phyloP scores from a whole-genome alignment of 1,140 invertebrate genomes.

The Drosophila auraria region DNA sequence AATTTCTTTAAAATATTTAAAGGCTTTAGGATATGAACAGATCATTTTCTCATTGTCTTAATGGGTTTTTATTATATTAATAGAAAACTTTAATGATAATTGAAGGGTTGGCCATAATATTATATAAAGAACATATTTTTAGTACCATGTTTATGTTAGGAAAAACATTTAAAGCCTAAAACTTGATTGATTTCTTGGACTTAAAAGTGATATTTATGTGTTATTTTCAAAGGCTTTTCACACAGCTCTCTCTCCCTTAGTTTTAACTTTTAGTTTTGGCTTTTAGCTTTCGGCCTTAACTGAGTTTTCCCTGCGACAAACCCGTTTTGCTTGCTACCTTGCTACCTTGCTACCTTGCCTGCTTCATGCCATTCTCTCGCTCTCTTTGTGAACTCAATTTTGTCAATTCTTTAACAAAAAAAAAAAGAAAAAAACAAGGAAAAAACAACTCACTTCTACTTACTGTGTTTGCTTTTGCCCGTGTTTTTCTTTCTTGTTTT shows the following conservation, averaged over 20 bases:
- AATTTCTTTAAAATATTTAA: too few relatives aligned
- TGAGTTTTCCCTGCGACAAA: conserved; percentile 54
- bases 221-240: neutral
- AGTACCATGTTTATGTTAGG: too few relatives aligned
- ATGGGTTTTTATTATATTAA: too few relatives aligned
- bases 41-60: too few relatives aligned
- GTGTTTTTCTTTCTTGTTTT: conserved; percentile 29
- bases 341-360: conserved; percentile 5
- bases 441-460: conserved; percentile 53
- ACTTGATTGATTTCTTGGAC: neutral
- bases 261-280: neutral
- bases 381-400: conserved; percentile 71
- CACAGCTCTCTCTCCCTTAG: conserved; percentile 23
- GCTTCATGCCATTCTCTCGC: conserved; percentile 32
- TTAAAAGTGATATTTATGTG: neutral
- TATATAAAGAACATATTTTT: neutral
- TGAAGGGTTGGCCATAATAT: neutral
- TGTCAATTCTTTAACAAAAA: conserved; percentile 67
- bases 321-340: conserved; percentile 61
- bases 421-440: neutral
- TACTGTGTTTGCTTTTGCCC: conserved; percentile 47
- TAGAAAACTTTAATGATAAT: neutral
- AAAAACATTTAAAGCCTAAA: too few relatives aligned
- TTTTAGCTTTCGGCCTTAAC: conserved; percentile 20
- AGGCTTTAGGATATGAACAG: too few relatives aligned